These are phyloP conservation scores for Acanthoscelides obtectus DNA, from an alignment of 2,888 invertebrate genomes.

Conservation along the genomic window DNA sequence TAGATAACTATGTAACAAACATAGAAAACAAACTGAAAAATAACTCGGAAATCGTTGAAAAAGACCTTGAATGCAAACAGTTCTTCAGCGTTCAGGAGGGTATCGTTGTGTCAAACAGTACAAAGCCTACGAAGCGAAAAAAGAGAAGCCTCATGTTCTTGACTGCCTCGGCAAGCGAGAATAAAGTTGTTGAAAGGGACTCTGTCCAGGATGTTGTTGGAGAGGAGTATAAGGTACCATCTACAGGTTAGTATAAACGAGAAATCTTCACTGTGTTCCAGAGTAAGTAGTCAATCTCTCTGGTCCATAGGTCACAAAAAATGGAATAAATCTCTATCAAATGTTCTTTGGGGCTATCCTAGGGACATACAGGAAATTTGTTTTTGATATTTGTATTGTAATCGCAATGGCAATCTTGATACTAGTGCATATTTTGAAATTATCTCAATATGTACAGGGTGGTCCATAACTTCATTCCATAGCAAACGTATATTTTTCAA, in stretches of 20 bases:
- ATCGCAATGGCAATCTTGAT: no score
- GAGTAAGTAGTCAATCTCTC: no score
- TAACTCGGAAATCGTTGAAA: conserved; percentile 9
- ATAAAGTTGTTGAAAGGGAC: conserved; percentile 24
- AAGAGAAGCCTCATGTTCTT: conserved; percentile 33
- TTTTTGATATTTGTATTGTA: no score
- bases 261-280: no score
- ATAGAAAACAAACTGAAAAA: conserved; percentile 16
- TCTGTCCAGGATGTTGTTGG: conserved; percentile 27
- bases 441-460: no score
- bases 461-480: no score
- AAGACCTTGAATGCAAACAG: conserved; percentile 20
- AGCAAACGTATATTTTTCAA: no score
- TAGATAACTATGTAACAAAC: conserved; percentile 23
- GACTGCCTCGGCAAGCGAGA: conserved; percentile 16
- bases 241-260: conserved; percentile 15
- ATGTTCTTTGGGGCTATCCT: no score
- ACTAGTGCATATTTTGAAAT: no score
- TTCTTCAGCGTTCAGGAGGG: conserved; percentile 24
- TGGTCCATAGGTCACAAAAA: no score
- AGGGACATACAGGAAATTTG: no score
- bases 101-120: conserved; percentile 27
- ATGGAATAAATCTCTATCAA: no score
- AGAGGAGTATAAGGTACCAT: conserved; percentile 22
- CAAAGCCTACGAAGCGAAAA: conserved; percentile 23